phyloP scores from a whole-genome alignment of 2,113 vertebrate genomes.

The Proteles cristata region DNA sequence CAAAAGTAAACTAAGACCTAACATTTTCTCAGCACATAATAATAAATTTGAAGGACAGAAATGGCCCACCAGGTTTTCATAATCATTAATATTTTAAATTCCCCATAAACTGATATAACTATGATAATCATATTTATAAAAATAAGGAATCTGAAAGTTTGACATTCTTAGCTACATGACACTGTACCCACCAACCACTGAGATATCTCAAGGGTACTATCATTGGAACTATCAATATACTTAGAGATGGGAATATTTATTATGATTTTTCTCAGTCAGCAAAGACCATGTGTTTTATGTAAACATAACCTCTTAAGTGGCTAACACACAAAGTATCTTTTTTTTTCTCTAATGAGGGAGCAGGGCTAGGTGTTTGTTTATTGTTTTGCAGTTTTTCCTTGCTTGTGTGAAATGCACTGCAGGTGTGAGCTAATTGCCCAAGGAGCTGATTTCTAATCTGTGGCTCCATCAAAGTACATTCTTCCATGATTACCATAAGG shows the following conservation, averaged over 20 bases:
- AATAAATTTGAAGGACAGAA: neutral
- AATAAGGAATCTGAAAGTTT: neutral
- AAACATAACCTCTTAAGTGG: neutral
- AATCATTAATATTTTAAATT: neutral
- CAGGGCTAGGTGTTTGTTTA: fast-evolving
- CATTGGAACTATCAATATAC: neutral
- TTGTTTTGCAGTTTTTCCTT: neutral
- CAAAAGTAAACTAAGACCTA: neutral
- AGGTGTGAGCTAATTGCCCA: neutral
- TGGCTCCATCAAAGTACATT: neutral
- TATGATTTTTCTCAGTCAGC: neutral
- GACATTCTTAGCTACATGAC: neutral
- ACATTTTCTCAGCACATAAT: neutral
- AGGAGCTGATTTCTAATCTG: neutral
- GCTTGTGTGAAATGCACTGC: neutral
- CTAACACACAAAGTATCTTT: neutral
- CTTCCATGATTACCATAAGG: neutral
- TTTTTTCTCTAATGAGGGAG: neutral
- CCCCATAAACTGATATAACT: neutral
- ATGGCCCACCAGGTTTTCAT: neutral
- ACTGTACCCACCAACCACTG: fast-evolving
- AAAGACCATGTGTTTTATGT: neutral
- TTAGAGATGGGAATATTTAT: neutral
- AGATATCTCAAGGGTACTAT: neutral
- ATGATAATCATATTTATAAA: neutral